A percentile compares a stretch with the other conserved stretches of the same genome.
Conservation (phyloP, 2,113 vertebrate species). For the Pseudois nayaur region DNA sequence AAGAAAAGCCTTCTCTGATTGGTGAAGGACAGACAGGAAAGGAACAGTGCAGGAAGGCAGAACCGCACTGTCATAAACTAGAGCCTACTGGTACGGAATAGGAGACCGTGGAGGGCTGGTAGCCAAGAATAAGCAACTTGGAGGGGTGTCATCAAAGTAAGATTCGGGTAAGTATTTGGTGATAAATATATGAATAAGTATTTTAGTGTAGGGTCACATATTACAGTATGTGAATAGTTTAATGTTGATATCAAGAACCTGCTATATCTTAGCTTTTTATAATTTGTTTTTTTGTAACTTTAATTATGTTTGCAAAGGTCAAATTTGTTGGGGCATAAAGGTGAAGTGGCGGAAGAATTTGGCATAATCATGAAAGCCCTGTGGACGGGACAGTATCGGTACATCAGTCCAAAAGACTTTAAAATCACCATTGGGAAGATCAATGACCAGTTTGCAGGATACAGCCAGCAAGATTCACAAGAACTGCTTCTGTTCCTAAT, state of each 20-base stretch:
- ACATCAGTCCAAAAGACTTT: slow-evolving; percentile 95
- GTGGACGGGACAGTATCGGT: slow-evolving; percentile 95
- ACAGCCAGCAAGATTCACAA: slow-evolving; percentile 97
- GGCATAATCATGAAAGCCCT: slow-evolving; percentile 97
- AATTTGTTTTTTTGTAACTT: neutral
- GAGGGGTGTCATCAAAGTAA: neutral
- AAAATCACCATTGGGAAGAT: slow-evolving; percentile 97
- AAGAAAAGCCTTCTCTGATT: neutral
- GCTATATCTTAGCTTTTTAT: neutral
- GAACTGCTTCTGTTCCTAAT: slow-evolving; percentile 97
- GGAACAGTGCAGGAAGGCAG: neutral
- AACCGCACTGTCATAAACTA: neutral
- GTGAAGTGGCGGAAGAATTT: slow-evolving; percentile 98
- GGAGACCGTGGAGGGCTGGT: neutral
- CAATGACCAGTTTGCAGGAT: slow-evolving; percentile 95
- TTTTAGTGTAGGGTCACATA: neutral
- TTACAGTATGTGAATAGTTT: neutral
- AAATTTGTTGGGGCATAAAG: slow-evolving; percentile 96
- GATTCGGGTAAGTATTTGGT: neutral
- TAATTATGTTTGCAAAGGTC: slow-evolving; percentile 80
- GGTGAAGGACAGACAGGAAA: neutral
- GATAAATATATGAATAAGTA: neutral
- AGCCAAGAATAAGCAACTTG: neutral
- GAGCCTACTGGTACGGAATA: neutral
- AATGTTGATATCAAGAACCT: neutral